These are phyloP conservation scores for Drosophila nikananu DNA, from an alignment of 1,140 invertebrate species.

Conservation along the genomic window DNA sequence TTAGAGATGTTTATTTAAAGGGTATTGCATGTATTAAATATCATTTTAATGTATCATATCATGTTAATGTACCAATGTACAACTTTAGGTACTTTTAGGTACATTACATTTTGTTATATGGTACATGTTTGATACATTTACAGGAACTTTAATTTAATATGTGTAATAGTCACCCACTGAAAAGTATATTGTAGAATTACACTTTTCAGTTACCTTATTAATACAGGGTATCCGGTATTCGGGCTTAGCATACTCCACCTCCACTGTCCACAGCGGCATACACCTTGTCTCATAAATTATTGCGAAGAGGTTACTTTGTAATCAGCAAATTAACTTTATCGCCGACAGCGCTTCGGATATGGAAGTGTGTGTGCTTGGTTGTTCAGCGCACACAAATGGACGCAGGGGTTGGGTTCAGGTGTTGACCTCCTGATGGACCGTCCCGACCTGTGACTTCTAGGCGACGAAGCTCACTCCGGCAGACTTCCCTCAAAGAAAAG, in stretches of 20 bases:
- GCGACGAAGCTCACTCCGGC: conserved; percentile 5
- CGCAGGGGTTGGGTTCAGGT: background rate
- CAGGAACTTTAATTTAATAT: no score
- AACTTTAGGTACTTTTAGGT: no score
- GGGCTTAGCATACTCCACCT: background rate
- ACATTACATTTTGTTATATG: background rate
- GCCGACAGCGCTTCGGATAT: conserved; percentile 51
- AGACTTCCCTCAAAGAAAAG: background rate
- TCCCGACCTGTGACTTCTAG: conserved; percentile 19
- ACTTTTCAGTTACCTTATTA: no score
- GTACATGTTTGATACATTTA: background rate
- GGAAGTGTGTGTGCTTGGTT: conserved; percentile 1
- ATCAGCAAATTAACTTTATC: conserved; percentile 79
- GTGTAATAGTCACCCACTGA: no score
- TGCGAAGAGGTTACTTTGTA: conserved; percentile 73
- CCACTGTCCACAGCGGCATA: conserved; percentile 48
- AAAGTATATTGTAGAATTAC: no score
- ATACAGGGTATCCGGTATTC: conserved; percentile 3
- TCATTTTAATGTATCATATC: no score
- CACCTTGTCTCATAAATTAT: conserved; percentile 72
- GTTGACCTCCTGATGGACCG: conserved; percentile 4
- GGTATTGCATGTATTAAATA: no score
- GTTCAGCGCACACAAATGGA: background rate
- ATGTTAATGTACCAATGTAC: no score
- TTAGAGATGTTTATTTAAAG: no score